Base-by-base conservation (phyloP, 2,888 invertebrate genomes). In the Prenolepis imparis region DNA sequence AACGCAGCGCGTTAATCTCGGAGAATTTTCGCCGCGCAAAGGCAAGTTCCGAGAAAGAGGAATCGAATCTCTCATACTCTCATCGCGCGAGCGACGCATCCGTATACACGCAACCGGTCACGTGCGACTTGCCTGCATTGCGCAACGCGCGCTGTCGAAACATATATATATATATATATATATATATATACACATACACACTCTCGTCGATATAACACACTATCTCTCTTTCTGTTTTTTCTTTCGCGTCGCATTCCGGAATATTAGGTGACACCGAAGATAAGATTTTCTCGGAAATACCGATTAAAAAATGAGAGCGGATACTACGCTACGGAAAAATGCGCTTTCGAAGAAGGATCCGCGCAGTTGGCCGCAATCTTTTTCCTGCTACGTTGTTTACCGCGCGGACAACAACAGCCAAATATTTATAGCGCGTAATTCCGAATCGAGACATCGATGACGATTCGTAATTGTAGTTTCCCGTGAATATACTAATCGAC, bases 151-250 rank as follows among this genome's bases (percentile, higher is more conserved):
- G 52, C 70, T n/a, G 52, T 6, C 36, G 44, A 48, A 57, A 75
- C 75, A 68, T 82, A 82, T 75, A 70, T 48, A 28, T 64, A 82
- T 75, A 70, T 48, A 28, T 64, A 68, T 82, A 82, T 75, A 70
- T 48, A 28, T 64, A 68, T 82, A 82, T 75, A 70, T 48, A 28
- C 64, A 55, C 41, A 15, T 5, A 0, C n/a, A n/a, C n/a, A n/a
- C n/a, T 15, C 18, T 52, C n/a, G n/a, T n/a, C n/a, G 52, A n/a
- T 59, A 70, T 57, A 63, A n/a, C 64, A 1, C 57, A 57, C 18
- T 59, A 32, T 12, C n/a, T 57, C 57, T 48, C 36, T 81, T 3
- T 24, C 52, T 3, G 41, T 18, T 36, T 24, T 39, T 21, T 44
- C 52, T 44, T 28, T 11, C 0, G 36, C 36, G 0, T 36, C 36